Conservation (phyloP, 2,113 vertebrate species). For the Rhynchomys soricoides region DNA sequence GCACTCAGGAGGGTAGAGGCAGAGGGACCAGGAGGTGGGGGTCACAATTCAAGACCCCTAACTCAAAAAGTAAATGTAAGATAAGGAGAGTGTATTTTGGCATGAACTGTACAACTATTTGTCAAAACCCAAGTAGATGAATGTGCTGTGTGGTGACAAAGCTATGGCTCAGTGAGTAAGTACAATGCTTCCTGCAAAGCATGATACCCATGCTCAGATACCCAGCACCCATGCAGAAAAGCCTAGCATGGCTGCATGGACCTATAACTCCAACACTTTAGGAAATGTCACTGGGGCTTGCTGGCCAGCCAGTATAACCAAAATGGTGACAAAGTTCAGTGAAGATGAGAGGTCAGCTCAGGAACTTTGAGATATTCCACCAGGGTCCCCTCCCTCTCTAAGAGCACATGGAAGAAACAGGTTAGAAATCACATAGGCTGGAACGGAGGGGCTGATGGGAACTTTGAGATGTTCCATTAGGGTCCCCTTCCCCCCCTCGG, state of each 20-base stretch:
- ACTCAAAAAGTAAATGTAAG: background rate
- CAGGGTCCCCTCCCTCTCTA: too few relatives aligned
- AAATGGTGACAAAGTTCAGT: background rate
- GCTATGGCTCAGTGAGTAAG: background rate
- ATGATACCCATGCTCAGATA: background rate
- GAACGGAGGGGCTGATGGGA: too few relatives aligned
- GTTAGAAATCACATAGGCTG: too few relatives aligned
- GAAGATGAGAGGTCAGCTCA: too few relatives aligned
- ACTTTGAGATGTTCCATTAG: too few relatives aligned
- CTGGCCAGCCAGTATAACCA: background rate
- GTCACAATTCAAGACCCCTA: background rate
- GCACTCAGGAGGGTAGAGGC: background rate
- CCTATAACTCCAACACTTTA: background rate
- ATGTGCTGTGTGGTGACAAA: background rate
- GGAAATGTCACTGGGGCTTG: background rate
- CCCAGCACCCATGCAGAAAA: background rate
- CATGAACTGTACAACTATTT: background rate
- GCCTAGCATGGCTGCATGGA: background rate
- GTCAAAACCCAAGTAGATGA: background rate
- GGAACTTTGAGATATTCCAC: too few relatives aligned
- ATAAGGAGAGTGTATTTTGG: background rate
- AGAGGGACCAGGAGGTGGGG: background rate
- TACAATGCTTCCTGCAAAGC: background rate
- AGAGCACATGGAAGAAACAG: too few relatives aligned
- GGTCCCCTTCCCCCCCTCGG: too few relatives aligned